phyloP scores from a whole-genome alignment of 2,797 vertebrate species.

The Oryzias sinensis region DNA sequence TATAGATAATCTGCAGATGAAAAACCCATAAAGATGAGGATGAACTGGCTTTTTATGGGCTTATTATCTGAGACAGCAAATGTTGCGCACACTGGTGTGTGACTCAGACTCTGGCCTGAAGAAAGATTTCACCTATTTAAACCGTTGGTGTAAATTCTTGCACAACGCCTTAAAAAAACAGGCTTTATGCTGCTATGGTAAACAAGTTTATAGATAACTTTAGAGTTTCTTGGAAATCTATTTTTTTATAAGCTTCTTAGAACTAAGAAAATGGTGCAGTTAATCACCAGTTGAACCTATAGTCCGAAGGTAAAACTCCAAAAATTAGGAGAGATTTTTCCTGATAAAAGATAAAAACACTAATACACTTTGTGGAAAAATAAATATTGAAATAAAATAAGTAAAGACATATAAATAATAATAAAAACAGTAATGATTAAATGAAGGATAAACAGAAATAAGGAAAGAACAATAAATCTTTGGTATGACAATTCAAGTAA shows the following conservation, averaged over 20 bases:
- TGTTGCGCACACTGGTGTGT: slow-evolving; percentile 39
- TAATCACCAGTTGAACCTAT: too few relatives aligned
- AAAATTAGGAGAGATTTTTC: too few relatives aligned
- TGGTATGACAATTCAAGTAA: too few relatives aligned
- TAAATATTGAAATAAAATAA: too few relatives aligned
- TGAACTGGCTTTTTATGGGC: slow-evolving; percentile 31
- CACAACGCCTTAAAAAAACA: slow-evolving; percentile 39
- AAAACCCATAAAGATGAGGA: slow-evolving; percentile 12
- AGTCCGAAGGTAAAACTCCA: too few relatives aligned
- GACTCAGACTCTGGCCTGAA: slow-evolving; percentile 36
- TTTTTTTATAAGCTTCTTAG: background rate
- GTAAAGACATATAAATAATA: too few relatives aligned
- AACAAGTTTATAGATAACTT: slow-evolving; percentile 13
- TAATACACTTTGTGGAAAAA: too few relatives aligned
- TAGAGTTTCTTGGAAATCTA: slow-evolving; percentile 9
- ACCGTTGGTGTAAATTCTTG: slow-evolving; percentile 48
- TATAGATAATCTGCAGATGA: slow-evolving; percentile 12
- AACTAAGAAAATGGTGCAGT: too few relatives aligned
- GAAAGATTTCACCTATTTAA: slow-evolving; percentile 40
- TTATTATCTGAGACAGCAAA: slow-evolving; percentile 44
- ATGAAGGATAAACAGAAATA: too few relatives aligned
- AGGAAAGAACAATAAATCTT: too few relatives aligned
- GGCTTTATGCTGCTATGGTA: slow-evolving; percentile 30
- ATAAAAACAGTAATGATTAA: too few relatives aligned
- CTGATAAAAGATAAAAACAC: too few relatives aligned